A percentile compares a stretch with the other conserved stretches of the same genome.
Evolutionary conservation across 2,113 vertebrate species (phyloP).

Genomic region (Otis tarda): DNA sequence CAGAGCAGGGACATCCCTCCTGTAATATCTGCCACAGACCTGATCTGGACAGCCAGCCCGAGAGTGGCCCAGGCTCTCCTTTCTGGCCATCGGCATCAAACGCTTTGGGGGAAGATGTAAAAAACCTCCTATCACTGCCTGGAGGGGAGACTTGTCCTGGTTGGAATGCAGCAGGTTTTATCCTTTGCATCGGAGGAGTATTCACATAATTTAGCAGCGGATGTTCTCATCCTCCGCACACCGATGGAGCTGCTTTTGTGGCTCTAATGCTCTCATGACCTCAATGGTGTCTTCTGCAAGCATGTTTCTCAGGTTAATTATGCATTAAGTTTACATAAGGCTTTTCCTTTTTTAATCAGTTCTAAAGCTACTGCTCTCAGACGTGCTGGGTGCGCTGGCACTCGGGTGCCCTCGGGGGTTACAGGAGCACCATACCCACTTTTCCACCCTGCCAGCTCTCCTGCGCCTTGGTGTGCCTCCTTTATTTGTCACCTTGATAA

Average conservation of each 20-base stretch:
- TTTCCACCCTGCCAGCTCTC: neutral
- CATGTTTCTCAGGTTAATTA: slow-evolving; percentile 34
- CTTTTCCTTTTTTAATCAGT: slow-evolving; percentile 31
- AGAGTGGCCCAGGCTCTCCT: neutral
- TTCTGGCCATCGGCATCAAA: neutral
- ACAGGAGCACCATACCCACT: neutral
- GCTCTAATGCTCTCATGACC: slow-evolving; percentile 41
- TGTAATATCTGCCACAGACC: neutral
- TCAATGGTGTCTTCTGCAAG: slow-evolving; percentile 5
- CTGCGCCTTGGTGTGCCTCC: neutral
- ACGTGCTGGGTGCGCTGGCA: neutral
- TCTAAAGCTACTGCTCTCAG: neutral
- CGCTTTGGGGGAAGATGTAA: neutral
- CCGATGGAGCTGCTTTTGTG: neutral
- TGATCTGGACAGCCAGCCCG: neutral
- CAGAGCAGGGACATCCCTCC: neutral
- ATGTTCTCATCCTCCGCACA: neutral
- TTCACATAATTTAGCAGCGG: neutral
- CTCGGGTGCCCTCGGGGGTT: accelerated
- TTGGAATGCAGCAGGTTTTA: neutral
- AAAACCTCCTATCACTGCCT: neutral
- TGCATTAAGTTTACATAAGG: slow-evolving; percentile 62
- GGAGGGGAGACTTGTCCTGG: neutral
- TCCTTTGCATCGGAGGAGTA: neutral
- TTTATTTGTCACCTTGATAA: neutral